phyloP scores from a whole-genome alignment of 2,113 vertebrate genomes.

The Herpetotheres cachinnans region DNA sequence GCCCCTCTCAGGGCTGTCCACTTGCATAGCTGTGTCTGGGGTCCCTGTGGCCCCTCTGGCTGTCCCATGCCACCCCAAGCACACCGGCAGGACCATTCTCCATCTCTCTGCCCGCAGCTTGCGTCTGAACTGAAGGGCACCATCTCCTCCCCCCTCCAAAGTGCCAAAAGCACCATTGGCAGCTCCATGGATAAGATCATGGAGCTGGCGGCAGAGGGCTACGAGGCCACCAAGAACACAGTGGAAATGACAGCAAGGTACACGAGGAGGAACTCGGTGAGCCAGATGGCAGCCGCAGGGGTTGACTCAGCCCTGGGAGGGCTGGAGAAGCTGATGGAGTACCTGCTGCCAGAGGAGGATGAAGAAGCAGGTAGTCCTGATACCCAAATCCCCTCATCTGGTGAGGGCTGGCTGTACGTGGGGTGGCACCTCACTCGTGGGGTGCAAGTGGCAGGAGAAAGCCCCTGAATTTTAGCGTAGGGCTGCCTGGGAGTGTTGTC shows the following conservation, averaged over 20 bases:
- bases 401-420: neutral
- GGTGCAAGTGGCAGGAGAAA: neutral
- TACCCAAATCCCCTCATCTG: neutral
- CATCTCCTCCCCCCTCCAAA: slow-evolving; percentile 71
- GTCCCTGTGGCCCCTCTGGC: neutral
- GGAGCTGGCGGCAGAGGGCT: slow-evolving; percentile 55
- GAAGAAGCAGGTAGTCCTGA: slow-evolving; percentile 69
- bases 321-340: slow-evolving; percentile 74
- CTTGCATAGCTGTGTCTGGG: neutral
- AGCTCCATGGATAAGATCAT: slow-evolving; percentile 71
- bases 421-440: neutral
- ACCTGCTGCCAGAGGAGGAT: slow-evolving; percentile 65
- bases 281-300: slow-evolving; percentile 69
- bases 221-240: slow-evolving; percentile 56
- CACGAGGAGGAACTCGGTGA: slow-evolving; percentile 61
- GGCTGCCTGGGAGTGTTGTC: neutral
- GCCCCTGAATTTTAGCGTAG: neutral
- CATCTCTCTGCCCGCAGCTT: slow-evolving; percentile 50
- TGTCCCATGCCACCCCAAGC: neutral
- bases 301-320: slow-evolving; percentile 65
- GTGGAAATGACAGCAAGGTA: slow-evolving; percentile 63
- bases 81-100: neutral
- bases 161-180: slow-evolving; percentile 70
- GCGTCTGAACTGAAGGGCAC: slow-evolving; percentile 75
- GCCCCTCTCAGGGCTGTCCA: neutral